Conservation (phyloP, 2,113 vertebrate genomes). For the Chaetodon trifascialis region DNA sequence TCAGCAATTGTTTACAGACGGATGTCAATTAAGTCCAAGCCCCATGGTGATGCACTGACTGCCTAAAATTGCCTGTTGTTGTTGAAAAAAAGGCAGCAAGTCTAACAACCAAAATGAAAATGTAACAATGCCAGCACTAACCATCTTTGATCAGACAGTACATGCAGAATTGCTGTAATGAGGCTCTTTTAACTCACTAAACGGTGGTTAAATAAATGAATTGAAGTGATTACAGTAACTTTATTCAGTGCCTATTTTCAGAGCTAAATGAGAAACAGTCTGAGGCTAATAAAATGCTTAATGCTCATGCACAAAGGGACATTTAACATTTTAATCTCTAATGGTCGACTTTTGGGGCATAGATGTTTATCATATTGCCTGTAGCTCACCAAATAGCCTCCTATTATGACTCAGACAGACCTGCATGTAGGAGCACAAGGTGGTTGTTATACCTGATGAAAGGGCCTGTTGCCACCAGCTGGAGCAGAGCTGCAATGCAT, state of each 20-base stretch:
- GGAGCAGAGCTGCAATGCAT: slow-evolving; percentile 78
- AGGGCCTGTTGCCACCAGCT: slow-evolving; percentile 83
- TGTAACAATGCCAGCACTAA: slow-evolving; percentile 8
- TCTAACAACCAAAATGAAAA: slow-evolving; percentile 23
- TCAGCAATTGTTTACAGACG: slow-evolving; percentile 39
- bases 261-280: slow-evolving; percentile 36
- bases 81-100: neutral
- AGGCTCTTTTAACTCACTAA: slow-evolving; percentile 47
- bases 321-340: slow-evolving; percentile 36
- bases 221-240: slow-evolving; percentile 37
- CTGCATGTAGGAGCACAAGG: slow-evolving; percentile 25
- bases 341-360: slow-evolving; percentile 7
- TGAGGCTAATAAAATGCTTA: slow-evolving; percentile 29
- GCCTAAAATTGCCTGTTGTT: slow-evolving; percentile 2
- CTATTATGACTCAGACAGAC: slow-evolving; percentile 39
- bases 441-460: slow-evolving; percentile 49
- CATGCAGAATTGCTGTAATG: slow-evolving; percentile 28
- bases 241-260: slow-evolving; percentile 21
- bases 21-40: slow-evolving; percentile 25
- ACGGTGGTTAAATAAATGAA: slow-evolving; percentile 49
- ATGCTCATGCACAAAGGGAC: slow-evolving; percentile 11
- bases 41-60: neutral
- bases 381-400: slow-evolving; percentile 8
- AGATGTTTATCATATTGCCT: slow-evolving; percentile 36
- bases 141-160: slow-evolving; percentile 20